phyloP scores from a whole-genome alignment of 1,140 invertebrate species.

The Parapsyche elsis region DNA sequence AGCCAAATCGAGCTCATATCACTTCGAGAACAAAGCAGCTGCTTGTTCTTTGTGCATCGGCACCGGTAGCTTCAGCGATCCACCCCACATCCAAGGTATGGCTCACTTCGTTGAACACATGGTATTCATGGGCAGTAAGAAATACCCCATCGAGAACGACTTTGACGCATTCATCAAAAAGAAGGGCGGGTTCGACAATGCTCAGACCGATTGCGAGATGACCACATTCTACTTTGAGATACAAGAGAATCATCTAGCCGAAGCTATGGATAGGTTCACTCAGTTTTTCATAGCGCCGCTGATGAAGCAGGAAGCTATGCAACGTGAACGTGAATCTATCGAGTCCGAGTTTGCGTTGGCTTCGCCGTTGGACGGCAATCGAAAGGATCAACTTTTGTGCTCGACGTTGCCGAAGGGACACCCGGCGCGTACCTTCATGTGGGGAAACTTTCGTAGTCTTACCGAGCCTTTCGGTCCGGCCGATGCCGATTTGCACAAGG shows the following conservation, averaged over 20 bases:
- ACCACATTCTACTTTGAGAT: slow-evolving; percentile 92
- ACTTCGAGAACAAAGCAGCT: slow-evolving; percentile 61
- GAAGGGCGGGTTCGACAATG: slow-evolving; percentile 85
- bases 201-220: slow-evolving; percentile 84
- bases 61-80: slow-evolving; percentile 78
- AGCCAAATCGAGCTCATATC: background rate
- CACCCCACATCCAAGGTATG: slow-evolving; percentile 80
- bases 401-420: slow-evolving; percentile 74
- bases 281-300: slow-evolving; percentile 91
- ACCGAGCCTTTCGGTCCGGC: slow-evolving; percentile 71
- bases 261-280: slow-evolving; percentile 86
- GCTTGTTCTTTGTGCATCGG: slow-evolving; percentile 78
- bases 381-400: slow-evolving; percentile 80
- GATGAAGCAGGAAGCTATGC: slow-evolving; percentile 87
- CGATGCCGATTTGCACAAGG: slow-evolving; percentile 73
- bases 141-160: slow-evolving; percentile 87
- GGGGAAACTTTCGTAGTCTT: slow-evolving; percentile 86
- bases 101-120: slow-evolving; percentile 97
- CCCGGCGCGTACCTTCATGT: slow-evolving; percentile 84
- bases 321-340: slow-evolving; percentile 90
- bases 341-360: slow-evolving; percentile 89
- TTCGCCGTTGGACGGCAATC: slow-evolving; percentile 73
- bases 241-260: slow-evolving; percentile 78
- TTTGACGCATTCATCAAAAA: slow-evolving; percentile 84
- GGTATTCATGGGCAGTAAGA: slow-evolving; percentile 93